phyloP scores from a whole-genome alignment of 2,113 vertebrate species.

The Charina bottae region DNA sequence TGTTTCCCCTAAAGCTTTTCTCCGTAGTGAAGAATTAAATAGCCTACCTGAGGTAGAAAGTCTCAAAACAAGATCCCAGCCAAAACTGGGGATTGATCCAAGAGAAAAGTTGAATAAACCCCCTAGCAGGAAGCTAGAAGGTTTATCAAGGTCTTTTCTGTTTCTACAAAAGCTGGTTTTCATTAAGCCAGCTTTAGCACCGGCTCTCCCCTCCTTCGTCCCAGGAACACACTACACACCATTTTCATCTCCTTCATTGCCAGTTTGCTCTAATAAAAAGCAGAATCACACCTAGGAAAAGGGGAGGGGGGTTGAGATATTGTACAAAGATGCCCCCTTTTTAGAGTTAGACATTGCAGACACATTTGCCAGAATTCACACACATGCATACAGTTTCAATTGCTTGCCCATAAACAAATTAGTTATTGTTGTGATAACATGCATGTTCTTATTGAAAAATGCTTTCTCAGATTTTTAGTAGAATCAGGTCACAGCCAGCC shows the following conservation, averaged over 20 bases:
- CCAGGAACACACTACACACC: constrained; percentile 54
- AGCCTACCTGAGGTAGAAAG: constrained; percentile 33
- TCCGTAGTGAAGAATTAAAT: not conserved
- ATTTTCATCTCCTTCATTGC: constrained; percentile 29
- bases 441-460: constrained; percentile 12
- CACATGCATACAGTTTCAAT: constrained; percentile 9
- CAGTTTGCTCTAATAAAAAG: constrained; percentile 64
- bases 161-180: constrained; percentile 41
- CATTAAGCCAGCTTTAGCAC: constrained; percentile 53
- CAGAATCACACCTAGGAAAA: constrained; percentile 57
- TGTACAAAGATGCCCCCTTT: constrained; percentile 28
- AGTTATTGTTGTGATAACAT: not conserved
- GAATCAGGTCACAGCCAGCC: not conserved
- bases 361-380: constrained; percentile 25
- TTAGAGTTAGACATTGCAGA: constrained; percentile 7
- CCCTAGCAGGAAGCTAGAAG: constrained; percentile 36
- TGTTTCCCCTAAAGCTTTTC: not conserved
- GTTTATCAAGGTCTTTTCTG: constrained; percentile 60
- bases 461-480: not conserved
- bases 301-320: not conserved
- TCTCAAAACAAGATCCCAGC: not conserved
- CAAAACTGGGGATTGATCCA: constrained; percentile 44
- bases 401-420: constrained; percentile 42
- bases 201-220: constrained; percentile 48
- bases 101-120: constrained; percentile 20